phyloP scores from a whole-genome alignment of 2,113 vertebrate genomes.

The Myxocyprinus asiaticus region DNA sequence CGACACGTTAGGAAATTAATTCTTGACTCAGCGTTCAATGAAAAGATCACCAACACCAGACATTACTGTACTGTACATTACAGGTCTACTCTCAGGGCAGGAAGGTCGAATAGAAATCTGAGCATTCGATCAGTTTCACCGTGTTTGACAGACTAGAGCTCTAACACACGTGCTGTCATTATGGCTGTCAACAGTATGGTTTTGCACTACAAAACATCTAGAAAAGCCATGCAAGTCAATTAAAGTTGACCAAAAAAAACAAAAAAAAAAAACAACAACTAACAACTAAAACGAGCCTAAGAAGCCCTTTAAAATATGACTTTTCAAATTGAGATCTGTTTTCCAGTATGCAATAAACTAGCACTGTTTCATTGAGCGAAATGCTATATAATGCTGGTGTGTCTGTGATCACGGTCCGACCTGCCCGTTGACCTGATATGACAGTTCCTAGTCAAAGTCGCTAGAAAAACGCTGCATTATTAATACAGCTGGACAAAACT shows the following conservation, averaged over 20 bases:
- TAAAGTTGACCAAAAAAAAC: neutral
- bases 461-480: too few species aligned
- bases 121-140: neutral
- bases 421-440: neutral
- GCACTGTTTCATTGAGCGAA: neutral
- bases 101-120: too few species aligned
- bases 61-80: too few species aligned
- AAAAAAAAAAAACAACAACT: neutral
- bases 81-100: too few species aligned
- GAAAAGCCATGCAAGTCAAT: neutral
- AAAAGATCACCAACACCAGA: neutral
- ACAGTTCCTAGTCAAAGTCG: constrained; percentile 1
- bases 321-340: neutral
- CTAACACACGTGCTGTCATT: neutral
- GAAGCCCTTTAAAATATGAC: neutral
- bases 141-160: neutral
- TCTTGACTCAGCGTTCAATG: neutral
- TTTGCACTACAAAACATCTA: neutral
- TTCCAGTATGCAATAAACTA: neutral
- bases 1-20: neutral
- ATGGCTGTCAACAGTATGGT: neutral
- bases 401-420: constrained; percentile 2
- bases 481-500: too few species aligned
- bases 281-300: neutral
- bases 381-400: neutral